These are phyloP conservation scores for Galago senegalensis DNA, from an alignment of 2,797 vertebrate species.

Conservation along the genomic window DNA sequence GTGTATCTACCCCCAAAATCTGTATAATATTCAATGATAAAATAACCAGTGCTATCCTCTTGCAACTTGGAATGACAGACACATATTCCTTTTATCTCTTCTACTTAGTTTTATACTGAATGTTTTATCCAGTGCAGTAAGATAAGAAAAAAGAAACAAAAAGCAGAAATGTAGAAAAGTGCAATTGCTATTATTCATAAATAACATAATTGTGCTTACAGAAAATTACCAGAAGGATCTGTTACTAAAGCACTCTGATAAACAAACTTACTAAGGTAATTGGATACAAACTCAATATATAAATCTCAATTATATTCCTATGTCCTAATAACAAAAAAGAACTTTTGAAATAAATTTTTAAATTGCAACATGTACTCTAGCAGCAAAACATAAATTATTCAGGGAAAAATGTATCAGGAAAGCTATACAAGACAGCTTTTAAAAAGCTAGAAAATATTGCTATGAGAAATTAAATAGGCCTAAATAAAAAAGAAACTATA, in stretches of 20 bases:
- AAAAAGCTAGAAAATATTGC: neutral
- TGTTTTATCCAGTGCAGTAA: neutral
- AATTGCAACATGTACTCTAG: neutral
- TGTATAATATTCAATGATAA: neutral
- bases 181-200: neutral
- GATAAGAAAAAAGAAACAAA: constrained; percentile 21
- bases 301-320: neutral
- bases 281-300: neutral
- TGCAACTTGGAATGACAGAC: neutral
- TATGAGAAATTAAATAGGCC: neutral
- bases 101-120: neutral
- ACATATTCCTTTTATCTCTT: neutral
- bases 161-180: neutral
- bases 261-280: neutral
- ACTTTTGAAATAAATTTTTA: neutral
- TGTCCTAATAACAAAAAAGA: neutral
- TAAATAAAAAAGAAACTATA: neutral
- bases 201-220: neutral
- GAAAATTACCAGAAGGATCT: constrained; percentile 19
- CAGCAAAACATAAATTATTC: constrained; percentile 39
- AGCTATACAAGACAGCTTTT: neutral
- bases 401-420: neutral
- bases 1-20: neutral
- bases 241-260: neutral
- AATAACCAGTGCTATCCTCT: neutral